These are phyloP conservation scores for Clepsis dumicolana DNA, from an alignment of 2,888 invertebrate genomes.

Conservation along the genomic window DNA sequence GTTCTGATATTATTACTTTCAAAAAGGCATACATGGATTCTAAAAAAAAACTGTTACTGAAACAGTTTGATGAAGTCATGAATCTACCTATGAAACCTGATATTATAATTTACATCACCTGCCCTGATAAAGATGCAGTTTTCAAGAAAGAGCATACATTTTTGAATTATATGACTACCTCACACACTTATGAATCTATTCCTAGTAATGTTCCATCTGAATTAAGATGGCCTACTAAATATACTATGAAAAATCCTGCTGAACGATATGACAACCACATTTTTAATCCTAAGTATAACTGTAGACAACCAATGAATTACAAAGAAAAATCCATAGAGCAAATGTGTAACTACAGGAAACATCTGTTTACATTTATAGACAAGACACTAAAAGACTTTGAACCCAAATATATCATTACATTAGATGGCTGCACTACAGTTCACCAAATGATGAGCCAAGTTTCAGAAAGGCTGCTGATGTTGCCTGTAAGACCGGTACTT, in stretches of 20 bases:
- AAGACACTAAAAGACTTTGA: conserved; percentile 81
- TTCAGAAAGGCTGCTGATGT: conserved; percentile 68
- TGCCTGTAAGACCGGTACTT: conserved; percentile 66
- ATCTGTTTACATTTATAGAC: conserved; percentile 78
- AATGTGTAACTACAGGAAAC: conserved; percentile 79
- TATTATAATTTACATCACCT: conserved; percentile 85
- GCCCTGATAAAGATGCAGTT: conserved; percentile 83
- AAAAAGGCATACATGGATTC: conserved; percentile 58
- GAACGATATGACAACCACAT: conserved; percentile 56
- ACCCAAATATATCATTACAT: conserved; percentile 83
- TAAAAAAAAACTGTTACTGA: conserved; percentile 59
- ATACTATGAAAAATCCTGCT: conserved; percentile 59
- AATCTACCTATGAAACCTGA: conserved; percentile 70
- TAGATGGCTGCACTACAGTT: conserved; percentile 84
- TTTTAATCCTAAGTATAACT: conserved; percentile 76
- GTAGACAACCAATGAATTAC: conserved; percentile 79
- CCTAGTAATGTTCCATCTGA: conserved; percentile 52
- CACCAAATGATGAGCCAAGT: conserved; percentile 81
- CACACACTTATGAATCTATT: conserved; percentile 56
- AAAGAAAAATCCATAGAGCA: conserved; percentile 73
- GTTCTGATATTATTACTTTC: conserved; percentile 57
- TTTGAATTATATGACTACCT: conserved; percentile 62
- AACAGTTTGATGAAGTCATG: conserved; percentile 68
- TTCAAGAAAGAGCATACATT: conserved; percentile 68
- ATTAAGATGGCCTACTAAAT: conserved; percentile 69